Percentiles rank a stretch among this genome's conserved stretches.
Evolutionary conservation across 2,888 invertebrate genomes (phyloP).

Genomic region (Odontothrips loti): DNA sequence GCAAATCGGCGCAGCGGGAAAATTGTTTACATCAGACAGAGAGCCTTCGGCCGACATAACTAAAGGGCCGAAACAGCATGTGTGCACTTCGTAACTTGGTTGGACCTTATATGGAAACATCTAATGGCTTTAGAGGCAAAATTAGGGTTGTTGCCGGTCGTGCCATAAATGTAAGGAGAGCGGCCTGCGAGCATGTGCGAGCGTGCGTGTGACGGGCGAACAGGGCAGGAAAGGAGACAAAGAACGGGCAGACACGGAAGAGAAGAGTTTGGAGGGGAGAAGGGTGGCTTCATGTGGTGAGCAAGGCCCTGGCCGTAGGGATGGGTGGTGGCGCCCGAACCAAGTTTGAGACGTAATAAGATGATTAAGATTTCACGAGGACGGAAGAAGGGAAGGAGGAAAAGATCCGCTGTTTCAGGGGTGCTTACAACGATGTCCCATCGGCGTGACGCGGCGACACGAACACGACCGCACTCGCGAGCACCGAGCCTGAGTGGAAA

Average conservation of each 20-base stretch:
- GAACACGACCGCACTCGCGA: too few relatives aligned
- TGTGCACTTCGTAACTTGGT: slow-evolving; percentile 15
- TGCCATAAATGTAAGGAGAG: background rate
- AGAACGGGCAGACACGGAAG: background rate
- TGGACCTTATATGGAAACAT: slow-evolving; percentile 15
- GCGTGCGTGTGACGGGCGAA: background rate
- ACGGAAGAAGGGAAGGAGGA: background rate
- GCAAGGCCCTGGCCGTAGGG: background rate
- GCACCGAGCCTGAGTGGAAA: too few relatives aligned
- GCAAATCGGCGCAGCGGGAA: too few relatives aligned
- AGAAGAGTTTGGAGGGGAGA: background rate
- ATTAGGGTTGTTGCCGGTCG: slow-evolving; percentile 13
- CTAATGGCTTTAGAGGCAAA: slow-evolving; percentile 19
- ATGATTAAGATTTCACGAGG: background rate
- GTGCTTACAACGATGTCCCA: too few relatives aligned
- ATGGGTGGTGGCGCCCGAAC: background rate
- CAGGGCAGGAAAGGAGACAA: too few relatives aligned
- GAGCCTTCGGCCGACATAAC: too few relatives aligned
- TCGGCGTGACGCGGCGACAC: too few relatives aligned
- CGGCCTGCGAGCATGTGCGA: background rate
- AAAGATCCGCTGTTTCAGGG: too few relatives aligned
- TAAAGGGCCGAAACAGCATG: background rate
- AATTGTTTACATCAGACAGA: too few relatives aligned
- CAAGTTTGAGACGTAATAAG: background rate
- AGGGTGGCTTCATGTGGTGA: background rate